phyloP scores from a whole-genome alignment of 2,888 invertebrate species.

The Seladonia tumulorum region DNA sequence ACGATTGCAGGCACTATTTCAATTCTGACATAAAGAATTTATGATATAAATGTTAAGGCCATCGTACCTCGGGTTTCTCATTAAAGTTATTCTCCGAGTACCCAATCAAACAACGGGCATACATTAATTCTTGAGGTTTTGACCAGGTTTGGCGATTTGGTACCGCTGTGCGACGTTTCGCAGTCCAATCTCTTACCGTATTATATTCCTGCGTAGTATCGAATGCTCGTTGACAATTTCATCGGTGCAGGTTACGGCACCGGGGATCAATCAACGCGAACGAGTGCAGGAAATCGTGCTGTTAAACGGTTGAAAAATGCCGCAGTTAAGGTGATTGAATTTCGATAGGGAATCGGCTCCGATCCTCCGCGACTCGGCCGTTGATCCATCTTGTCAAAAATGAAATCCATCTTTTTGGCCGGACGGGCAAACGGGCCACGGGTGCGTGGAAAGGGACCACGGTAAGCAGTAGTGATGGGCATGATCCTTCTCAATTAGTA shows the following conservation, averaged over 20 bases:
- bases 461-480: background rate
- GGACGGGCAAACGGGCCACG: background rate
- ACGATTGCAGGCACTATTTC: no score
- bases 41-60: no score
- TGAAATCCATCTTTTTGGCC: conserved; percentile 38
- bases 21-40: no score
- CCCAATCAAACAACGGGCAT: no score
- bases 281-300: conserved; percentile 9
- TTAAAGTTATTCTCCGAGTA: no score
- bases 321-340: conserved; percentile 27
- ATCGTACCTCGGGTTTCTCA: no score
- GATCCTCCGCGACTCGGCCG: background rate
- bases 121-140: no score
- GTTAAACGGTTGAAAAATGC: conserved; percentile 25
- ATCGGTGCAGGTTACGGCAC: background rate
- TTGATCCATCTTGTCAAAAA: conserved; percentile 37
- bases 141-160: no score
- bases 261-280: background rate
- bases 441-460: background rate
- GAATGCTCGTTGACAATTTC: background rate
- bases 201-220: background rate
- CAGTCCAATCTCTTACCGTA: background rate
- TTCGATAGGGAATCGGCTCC: background rate
- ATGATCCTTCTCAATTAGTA: background rate
- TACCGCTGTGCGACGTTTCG: background rate